Base-by-base conservation (phyloP, 2,113 vertebrate genomes). In the Caretta caretta region DNA sequence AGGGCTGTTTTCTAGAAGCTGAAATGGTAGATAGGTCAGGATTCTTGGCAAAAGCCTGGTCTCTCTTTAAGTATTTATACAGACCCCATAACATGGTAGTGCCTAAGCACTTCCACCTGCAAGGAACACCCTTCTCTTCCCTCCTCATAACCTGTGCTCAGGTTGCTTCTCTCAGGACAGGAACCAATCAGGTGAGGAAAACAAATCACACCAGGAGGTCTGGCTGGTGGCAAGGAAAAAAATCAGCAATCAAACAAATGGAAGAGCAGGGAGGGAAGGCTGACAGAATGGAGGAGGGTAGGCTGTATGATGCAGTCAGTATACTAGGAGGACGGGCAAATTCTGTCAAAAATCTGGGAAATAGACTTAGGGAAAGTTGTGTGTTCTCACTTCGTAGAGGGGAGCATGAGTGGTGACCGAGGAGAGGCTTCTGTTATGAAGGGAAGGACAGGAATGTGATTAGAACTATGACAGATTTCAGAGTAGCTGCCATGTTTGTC, bases 11-110 rank as follows among this genome's bases (percentile, higher is more conserved):
- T 90, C 59, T 79, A 95, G 69, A 48, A 89, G 82, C 42, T 85
- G 48, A 86, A 69, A 90, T 38, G 62, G 46, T 65, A 82, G 54
- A 56, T 80, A 93, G n/a, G 83, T 27, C 88, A 93, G 87, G 56
- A 82, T 54, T 79, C 83, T 25, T 1, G 0, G 9, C 1, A 3
- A 57, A 59, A 69, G 35, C 2, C 35, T 50, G n/a, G 8, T 93
- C 38, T 85, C 24, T 86, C 72, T 75, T 19, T 75, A 81, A 46
- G n/a, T 82, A 93, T 38, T 92, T 59, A 1, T 51, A 88, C 5
- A 25, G n/a, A 85, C 75, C 5, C 91, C 17, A 38, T 87, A 87
- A 31, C 38, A 92, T n/a, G 17, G 90, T 90, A 91, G 76, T 87
- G 85, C 3, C 27, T 50, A 54, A 65, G 80, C 10, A 11, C 2